phyloP scores from a whole-genome alignment of 2,888 invertebrate species.

The Venustoraphidia nigricollis region DNA sequence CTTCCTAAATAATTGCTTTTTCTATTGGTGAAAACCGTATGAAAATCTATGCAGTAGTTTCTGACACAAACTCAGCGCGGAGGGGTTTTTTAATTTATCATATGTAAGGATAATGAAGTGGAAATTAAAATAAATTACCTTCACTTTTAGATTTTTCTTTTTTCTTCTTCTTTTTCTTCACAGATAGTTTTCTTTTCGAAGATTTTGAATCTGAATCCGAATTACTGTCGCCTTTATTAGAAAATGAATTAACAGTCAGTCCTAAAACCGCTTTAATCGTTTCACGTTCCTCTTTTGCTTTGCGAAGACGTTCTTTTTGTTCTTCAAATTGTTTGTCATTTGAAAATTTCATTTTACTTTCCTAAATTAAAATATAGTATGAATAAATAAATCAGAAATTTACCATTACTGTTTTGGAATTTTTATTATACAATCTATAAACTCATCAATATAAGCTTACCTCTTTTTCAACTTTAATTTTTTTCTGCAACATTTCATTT shows the following conservation, averaged over 20 bases:
- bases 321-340: constrained; percentile 34
- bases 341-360: constrained; percentile 25
- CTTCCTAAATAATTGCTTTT: no score
- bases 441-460: no score
- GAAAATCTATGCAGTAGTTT: no score
- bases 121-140: not conserved
- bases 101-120: no score
- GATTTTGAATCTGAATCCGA: constrained; percentile 17
- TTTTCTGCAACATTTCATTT: constrained; percentile 16
- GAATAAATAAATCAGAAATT: constrained; percentile 7
- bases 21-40: no score
- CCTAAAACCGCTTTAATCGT: constrained; percentile 24
- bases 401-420: no score
- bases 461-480: constrained; percentile 17
- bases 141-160: constrained; percentile 16
- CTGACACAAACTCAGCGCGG: no score
- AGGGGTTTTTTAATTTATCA: no score
- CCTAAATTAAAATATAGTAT: not conserved
- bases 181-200: constrained; percentile 4
- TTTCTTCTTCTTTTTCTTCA: constrained; percentile 15
- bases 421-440: no score
- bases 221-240: constrained; percentile 7
- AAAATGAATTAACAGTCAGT: constrained; percentile 10
- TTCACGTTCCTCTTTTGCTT: constrained; percentile 34
- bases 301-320: constrained; percentile 33